Conservation (phyloP, 2,113 vertebrate genomes). For the Stegostoma tigrinum region DNA sequence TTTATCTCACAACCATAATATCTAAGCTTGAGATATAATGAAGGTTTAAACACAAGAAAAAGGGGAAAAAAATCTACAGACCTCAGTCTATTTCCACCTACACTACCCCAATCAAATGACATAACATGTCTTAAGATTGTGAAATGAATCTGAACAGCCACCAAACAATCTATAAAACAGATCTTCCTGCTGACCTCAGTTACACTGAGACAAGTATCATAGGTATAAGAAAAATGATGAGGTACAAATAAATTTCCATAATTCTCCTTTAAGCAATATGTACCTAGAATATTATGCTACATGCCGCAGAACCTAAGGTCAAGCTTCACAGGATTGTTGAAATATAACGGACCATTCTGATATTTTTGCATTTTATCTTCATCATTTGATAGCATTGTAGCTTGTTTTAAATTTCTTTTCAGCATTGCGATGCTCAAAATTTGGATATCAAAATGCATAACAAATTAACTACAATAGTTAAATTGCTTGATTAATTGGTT, state of each 20-base stretch:
- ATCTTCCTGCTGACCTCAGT: not conserved
- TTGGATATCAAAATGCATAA: not conserved
- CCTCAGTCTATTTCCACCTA: not conserved
- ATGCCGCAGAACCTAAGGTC: not conserved
- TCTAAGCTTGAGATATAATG: not conserved
- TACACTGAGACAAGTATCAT: not conserved
- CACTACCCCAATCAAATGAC: not conserved
- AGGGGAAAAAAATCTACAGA: not conserved
- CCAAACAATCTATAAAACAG: not conserved
- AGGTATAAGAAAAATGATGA: slow-evolving; percentile 3
- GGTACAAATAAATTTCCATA: not conserved
- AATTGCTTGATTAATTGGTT: slow-evolving; percentile 18
- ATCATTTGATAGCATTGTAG: not conserved
- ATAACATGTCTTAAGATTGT: slow-evolving; percentile 3
- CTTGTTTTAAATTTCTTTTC: not conserved
- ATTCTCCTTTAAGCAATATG: slow-evolving; percentile 6
- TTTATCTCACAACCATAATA: not conserved
- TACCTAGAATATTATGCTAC: not conserved
- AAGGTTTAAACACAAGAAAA: not conserved
- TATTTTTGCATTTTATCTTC: not conserved
- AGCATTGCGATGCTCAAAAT: not conserved
- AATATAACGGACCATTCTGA: not conserved
- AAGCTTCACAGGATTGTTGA: not conserved
- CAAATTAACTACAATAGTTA: not conserved
- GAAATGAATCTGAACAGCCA: not conserved